Percentiles rank a stretch among this genome's conserved stretches.
phyloP scores from a whole-genome alignment of 1,140 invertebrate genomes.

The Tyrophagus putrescentiae region DNA sequence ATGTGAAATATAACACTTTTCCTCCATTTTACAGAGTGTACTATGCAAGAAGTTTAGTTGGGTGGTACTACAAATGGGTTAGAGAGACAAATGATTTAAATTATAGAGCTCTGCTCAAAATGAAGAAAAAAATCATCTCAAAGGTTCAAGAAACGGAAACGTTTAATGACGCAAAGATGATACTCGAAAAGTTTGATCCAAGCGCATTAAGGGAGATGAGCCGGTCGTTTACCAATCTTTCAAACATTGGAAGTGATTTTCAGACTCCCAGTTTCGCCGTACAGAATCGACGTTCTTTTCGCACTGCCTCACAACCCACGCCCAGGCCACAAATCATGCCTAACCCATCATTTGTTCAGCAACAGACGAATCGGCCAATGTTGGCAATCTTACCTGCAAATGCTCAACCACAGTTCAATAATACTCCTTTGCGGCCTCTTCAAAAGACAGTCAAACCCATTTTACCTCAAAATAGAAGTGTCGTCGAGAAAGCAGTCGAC shows the following conservation, averaged over 20 bases:
- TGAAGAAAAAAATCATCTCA: conserved; percentile 78
- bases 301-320: background rate
- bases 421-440: background rate
- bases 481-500: conserved; percentile 76
- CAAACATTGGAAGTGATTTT: background rate
- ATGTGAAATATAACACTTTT: conserved; percentile 11
- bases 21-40: conserved; percentile 51
- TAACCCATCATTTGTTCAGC: background rate
- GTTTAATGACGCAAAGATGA: conserved; percentile 86
- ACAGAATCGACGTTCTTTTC: background rate
- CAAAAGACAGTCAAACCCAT: conserved; percentile 38
- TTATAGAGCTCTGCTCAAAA: conserved; percentile 51
- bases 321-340: background rate
- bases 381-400: background rate
- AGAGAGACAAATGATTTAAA: conserved; percentile 61
- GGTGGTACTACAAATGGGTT: conserved; percentile 73
- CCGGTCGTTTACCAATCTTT: background rate
- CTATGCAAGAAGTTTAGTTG: conserved; percentile 55
- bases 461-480: conserved; percentile 45
- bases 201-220: conserved; percentile 37
- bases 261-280: background rate
- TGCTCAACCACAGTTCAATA: background rate
- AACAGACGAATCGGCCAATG: no score
- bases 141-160: conserved; percentile 94
- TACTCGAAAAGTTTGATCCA: conserved; percentile 71